Percentiles rank a stretch among this genome's conserved stretches.
phyloP scores from a whole-genome alignment of 2,797 vertebrate species.

The Peromyscus attwateri region DNA sequence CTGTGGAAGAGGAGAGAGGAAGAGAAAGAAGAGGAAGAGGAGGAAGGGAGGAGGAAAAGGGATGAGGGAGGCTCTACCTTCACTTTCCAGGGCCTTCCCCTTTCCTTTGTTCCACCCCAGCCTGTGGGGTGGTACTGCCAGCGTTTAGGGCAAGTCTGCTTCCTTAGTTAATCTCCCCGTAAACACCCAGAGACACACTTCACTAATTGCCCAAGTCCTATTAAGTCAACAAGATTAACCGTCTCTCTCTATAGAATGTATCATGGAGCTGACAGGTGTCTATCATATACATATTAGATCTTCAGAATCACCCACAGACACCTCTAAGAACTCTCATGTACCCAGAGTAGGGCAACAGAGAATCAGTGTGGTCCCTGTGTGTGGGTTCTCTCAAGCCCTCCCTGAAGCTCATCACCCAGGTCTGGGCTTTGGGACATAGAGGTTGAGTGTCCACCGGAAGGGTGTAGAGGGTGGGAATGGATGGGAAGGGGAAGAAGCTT shows the following conservation, averaged over 20 bases:
- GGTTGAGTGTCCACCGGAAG: not conserved
- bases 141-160: too few species aligned
- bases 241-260: not conserved
- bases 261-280: too few species aligned
- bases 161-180: not conserved
- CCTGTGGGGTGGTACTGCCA: not conserved
- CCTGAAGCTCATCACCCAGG: not conserved
- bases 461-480: not conserved
- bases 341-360: too few species aligned
- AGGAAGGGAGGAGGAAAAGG: too few species aligned
- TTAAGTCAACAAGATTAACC: too few species aligned
- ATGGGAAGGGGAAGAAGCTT: not conserved
- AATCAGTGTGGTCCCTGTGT: fast-evolving
- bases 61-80: too few species aligned
- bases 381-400: too few species aligned
- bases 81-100: not conserved
- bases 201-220: not conserved
- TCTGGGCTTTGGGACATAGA: not conserved
- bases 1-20: not conserved
- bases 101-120: not conserved
- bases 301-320: not conserved
- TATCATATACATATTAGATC: not conserved
- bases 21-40: too few species aligned
- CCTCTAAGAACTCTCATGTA: fast-evolving
- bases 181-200: not conserved